Evolutionary conservation across 2,888 invertebrate genomes (phyloP), one percentile per base, ranked within the genome.

Genomic region (Apotomis turbidana): DNA sequence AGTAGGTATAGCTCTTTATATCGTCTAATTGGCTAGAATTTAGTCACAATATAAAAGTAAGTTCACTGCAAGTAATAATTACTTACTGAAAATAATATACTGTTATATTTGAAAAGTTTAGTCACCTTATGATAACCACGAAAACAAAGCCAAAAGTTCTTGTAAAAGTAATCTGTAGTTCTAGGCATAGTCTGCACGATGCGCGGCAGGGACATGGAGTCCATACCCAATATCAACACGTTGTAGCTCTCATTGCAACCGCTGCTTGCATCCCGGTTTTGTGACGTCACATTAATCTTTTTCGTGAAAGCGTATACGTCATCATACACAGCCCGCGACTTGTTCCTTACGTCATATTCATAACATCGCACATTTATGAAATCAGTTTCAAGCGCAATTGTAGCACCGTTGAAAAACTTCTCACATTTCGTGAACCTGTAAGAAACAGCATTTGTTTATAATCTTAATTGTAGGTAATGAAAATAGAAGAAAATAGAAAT

Each of bases 171-270:
- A 13, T 94, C 88, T 1, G 94, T 91, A 0, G 97, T 97, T 80
- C 94, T 93, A 0, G 96, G 96, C 95, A 98, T 95, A 8, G 96
- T 95, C 66, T 97, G 94, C 27, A 95, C 94, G 70, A 97, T 94
- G 83, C 98, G 97, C 57, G 97, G 90, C 70, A 97, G 89, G 0
- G 98, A 98, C 79, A 98, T 95, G 59, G 97, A 97, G 83, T 98
- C 98, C 79, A 98, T 96, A 54, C 98, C 98, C 15, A 98, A 85
- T 83, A 98, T 91, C 46, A 98, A 87, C 0, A 98, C 95, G 73
- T 94, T 94, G 77, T 93, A 93, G 78, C 83, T 87, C 6, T 76
- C 71, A 74, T 77, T 82, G 54, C 79, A 77, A 27, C 27, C 27
- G 27, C 27, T 27, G 27, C 27, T 77, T 82, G 54, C 79, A 77